Base-by-base conservation (phyloP, 2,797 vertebrate species). In the Percopsis omiscomaycus region DNA sequence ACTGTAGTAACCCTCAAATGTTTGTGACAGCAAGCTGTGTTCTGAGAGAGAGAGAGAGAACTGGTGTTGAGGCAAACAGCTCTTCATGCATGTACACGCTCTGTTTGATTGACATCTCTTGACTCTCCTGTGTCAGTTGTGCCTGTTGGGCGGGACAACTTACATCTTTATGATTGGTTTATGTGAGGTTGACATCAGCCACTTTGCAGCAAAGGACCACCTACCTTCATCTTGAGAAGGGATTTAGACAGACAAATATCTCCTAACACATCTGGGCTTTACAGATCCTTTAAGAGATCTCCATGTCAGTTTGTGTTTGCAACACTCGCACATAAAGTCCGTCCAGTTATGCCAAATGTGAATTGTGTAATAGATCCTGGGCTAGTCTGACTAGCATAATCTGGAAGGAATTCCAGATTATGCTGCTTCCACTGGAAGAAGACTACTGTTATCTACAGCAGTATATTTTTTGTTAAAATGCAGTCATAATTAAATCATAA, bases 391-490 rank as follows among this genome's bases (percentile, higher is more conserved):
- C 69, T 48, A 71, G 74, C 32, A 28, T 60, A 42, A 42, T 29
- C 28, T 32, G 59, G 50, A 68, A 47, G 55, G 15, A 69, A 74
- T 73, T 47, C 66, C 4, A 48, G 64, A 72, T 77, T 66, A 52
- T 2, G 5, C 22, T n/a, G n/a, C n/a, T n/a, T n/a, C n/a, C n/a
- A n/a, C n/a, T 49, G 61, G 22, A 55, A 61, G 56, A 42, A 71
- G 30, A 52, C 11, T 29, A 45, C 65, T 68, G 16, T 15, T 51
- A 3, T 15, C 8, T 22, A 76, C 73, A 62, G 62, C n/a, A 50
- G 37, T 47, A 55, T 4, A 9, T 3, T 29, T 49, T 56, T 59
- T 62, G 65, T 75, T 71, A 74, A 74, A 73, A 70, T 69, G 75
- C 0, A 6, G 13, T 14, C 60, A 55, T 46, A 47, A 63, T 42